Conservation (phyloP, 2,888 invertebrate genomes). For the Leptothorax acervorum region DNA sequence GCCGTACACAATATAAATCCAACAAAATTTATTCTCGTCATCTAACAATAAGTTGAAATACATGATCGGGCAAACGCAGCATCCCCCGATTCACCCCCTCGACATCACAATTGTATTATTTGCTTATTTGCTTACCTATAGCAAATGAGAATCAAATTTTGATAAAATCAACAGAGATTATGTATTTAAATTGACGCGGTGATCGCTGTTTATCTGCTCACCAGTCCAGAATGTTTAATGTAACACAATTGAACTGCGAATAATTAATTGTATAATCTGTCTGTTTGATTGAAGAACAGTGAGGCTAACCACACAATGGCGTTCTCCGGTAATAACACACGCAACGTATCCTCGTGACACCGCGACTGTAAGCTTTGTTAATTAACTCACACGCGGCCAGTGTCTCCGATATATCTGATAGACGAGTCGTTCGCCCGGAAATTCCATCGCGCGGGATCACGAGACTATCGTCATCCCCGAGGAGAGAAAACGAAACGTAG, state of each 20-base stretch:
- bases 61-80: too few relatives aligned
- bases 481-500: constrained; percentile 47
- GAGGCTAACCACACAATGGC: constrained; percentile 35
- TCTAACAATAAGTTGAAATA: not conserved
- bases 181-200: constrained; percentile 42
- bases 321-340: constrained; percentile 19
- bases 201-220: constrained; percentile 30
- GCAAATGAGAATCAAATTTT: constrained; percentile 19
- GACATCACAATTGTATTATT: constrained; percentile 8
- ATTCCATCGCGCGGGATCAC: constrained; percentile 5
- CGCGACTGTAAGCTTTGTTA: constrained; percentile 22
- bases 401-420: not conserved
- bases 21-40: not conserved
- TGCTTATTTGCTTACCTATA: not conserved
- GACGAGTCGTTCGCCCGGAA: not conserved
- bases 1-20: not conserved
- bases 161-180: constrained; percentile 35
- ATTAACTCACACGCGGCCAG: not conserved
- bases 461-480: not conserved
- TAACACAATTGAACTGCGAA: constrained; percentile 45
- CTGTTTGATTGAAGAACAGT: constrained; percentile 47
- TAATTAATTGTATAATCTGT: constrained; percentile 52
- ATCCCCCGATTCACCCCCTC: not conserved
- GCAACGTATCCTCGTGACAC: constrained; percentile 15
- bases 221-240: constrained; percentile 35